Evolutionary conservation across 2,797 vertebrate genomes (phyloP).

Genomic region (Hyperoplus immaculatus): DNA sequence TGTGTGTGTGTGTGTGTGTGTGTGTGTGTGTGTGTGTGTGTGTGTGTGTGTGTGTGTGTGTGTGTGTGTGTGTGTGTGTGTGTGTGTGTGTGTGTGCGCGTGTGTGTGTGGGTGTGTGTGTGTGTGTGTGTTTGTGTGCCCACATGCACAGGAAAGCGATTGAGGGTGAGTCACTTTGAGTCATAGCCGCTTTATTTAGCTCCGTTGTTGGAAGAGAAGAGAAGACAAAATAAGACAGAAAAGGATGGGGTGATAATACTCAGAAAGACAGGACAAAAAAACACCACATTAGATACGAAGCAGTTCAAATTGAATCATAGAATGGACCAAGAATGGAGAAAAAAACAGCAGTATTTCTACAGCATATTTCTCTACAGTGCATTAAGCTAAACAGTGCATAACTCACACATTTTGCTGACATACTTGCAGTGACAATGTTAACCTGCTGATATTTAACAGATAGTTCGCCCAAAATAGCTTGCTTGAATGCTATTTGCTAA

Average conservation of each 20-base stretch:
- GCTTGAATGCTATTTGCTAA: not conserved
- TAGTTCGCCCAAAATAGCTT: not conserved
- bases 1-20: conserved; percentile 24
- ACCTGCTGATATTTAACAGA: not conserved
- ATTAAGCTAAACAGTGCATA: not conserved
- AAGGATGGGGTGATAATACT: conserved; percentile 8
- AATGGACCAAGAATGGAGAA: not conserved
- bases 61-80: conserved; percentile 23
- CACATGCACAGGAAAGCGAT: conserved; percentile 42
- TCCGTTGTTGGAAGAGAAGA: conserved; percentile 42
- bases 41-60: conserved; percentile 4
- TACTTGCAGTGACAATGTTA: not conserved
- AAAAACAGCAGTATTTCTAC: not conserved
- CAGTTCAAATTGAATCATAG: not conserved
- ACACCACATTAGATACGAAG: not conserved
- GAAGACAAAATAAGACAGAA: conserved; percentile 19
- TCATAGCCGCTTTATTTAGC: conserved; percentile 64
- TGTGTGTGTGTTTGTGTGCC: not conserved
- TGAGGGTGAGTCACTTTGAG: conserved; percentile 72
- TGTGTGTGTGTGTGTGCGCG: conserved; percentile 17
- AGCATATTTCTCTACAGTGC: not conserved
- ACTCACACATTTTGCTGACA: not conserved
- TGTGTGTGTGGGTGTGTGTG: conserved; percentile 21
- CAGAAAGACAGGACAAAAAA: not conserved
- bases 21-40: conserved; percentile 24